Conservation (phyloP, 2,113 vertebrate genomes). For the Ciconia stormi region DNA sequence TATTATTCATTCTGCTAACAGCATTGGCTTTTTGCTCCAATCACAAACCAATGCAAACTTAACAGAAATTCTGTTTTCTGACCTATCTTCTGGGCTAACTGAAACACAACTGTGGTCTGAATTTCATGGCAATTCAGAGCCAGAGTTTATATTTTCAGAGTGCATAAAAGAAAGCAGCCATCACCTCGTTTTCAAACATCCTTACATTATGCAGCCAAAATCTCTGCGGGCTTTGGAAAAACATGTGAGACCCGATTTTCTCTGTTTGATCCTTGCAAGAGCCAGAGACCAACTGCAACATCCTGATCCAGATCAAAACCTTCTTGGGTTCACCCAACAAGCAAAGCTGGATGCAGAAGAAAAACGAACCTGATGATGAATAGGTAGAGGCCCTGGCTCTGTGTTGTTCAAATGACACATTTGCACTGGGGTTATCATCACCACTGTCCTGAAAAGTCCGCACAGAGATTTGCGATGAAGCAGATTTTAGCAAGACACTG, state of each 20-base stretch:
- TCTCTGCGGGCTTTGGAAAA: neutral
- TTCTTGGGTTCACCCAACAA: neutral
- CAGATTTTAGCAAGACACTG: neutral
- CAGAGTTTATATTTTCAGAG: neutral
- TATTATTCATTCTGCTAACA: neutral
- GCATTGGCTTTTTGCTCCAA: neutral
- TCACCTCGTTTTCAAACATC: neutral
- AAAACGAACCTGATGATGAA: neutral
- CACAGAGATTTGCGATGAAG: neutral
- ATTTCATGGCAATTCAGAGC: neutral
- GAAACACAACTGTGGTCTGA: neutral
- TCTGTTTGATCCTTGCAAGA: neutral
- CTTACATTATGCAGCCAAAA: neutral
- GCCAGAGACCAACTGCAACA: neutral
- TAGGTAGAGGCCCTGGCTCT: neutral
- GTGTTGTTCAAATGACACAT: accelerated
- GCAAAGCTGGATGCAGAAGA: neutral
- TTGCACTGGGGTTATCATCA: neutral
- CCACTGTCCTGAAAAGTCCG: neutral
- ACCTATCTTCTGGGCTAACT: neutral
- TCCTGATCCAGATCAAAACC: neutral
- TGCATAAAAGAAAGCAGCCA: neutral
- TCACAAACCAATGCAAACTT: neutral
- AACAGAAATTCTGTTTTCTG: neutral
- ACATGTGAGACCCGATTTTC: neutral